Evolutionary conservation across 92 coral and sea anemone genomes (phyloP).

Genomic region (Nematostella vectensis): DNA sequence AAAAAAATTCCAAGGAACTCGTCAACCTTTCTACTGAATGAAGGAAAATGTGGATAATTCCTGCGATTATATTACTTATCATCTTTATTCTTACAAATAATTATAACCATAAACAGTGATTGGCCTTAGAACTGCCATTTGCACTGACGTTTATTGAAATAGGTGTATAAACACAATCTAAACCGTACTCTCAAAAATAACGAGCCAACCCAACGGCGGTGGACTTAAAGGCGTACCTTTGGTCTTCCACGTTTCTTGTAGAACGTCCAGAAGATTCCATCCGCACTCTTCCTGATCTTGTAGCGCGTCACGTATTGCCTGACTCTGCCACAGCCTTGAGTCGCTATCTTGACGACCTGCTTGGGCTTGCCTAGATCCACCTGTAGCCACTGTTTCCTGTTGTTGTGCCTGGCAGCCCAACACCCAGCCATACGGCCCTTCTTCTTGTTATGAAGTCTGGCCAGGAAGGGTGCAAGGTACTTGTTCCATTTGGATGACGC

Average conservation of each 20-base stretch:
- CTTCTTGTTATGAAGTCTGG: slow-evolving; percentile 52
- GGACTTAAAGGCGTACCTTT: slow-evolving; percentile 32
- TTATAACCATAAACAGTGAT: too few species aligned
- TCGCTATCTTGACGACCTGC: slow-evolving; percentile 61
- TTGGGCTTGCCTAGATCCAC: slow-evolving; percentile 50
- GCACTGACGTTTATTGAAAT: too few species aligned
- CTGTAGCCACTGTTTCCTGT: slow-evolving; percentile 78
- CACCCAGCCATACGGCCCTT: slow-evolving; percentile 61
- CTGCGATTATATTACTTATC: too few species aligned
- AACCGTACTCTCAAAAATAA: too few species aligned
- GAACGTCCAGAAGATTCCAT: slow-evolving; percentile 51
- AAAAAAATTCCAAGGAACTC: too few species aligned
- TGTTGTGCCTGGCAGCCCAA: slow-evolving; percentile 73
- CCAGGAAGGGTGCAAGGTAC: slow-evolving; percentile 52
- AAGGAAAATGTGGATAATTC: too few species aligned
- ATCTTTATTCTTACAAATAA: too few species aligned
- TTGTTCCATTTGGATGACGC: slow-evolving; percentile 51
- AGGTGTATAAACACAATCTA: too few species aligned
- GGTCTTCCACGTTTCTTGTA: slow-evolving; percentile 30
- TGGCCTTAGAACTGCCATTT: too few species aligned
- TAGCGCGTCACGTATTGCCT: slow-evolving; percentile 69
- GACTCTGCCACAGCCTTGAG: slow-evolving; percentile 57
- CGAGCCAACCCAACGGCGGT: too few species aligned
- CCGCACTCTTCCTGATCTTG: slow-evolving; percentile 40
- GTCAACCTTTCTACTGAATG: too few species aligned